Evolutionary conservation across 2,888 invertebrate species (phyloP), one percentile per base, ranked within the genome.

Genomic region (Trimorus sp.): DNA sequence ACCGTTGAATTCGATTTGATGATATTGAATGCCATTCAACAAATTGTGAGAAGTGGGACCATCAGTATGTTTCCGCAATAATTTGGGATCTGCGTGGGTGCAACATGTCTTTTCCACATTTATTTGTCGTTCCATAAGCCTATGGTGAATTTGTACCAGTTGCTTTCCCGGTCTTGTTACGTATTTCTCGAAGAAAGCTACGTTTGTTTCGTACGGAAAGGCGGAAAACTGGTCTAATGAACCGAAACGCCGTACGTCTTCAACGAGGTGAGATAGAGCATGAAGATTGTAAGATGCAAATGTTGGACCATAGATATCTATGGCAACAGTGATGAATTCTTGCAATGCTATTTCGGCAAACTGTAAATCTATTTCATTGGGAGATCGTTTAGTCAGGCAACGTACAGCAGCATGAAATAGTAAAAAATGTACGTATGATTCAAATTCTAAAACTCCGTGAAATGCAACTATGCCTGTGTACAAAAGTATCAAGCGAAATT

Each of bases 61-160:
- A 37, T 37, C 0, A 12, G 7, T 12, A n/a, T 63, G 51, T 51
- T 63, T 63, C 14, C 11, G 0, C 14, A 63, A 15, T 51, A 63
- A 37, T 26, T 63, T 63, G 6, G 8, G 8, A 45, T 7, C 1
- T 40, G 40, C 9, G 16, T 11, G 15, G 4, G 8, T 8, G 7
- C 14, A 7, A 14, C 14, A 7, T 12, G 1, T 54, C 37, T 56
- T 36, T 38, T 56, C 12, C 6, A 16, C 8, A 37, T n/a, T 4
- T 12, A 42, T 15, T 51, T 37, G 2, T 4, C 14, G 1, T 51
- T 63, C 63, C 7, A 14, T 2, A 8, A 48, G 16, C 38, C 65
- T 51, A 1, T 36, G 51, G 16, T 16, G 36, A 65, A 65, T 65
- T 65, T 65, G 65, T 40, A n/a, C n/a, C n/a, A 65, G 53, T 53